A percentile compares a stretch with the other conserved stretches of the same genome.
phyloP scores from a whole-genome alignment of 2,113 vertebrate species.

The Anoura caudifer region DNA sequence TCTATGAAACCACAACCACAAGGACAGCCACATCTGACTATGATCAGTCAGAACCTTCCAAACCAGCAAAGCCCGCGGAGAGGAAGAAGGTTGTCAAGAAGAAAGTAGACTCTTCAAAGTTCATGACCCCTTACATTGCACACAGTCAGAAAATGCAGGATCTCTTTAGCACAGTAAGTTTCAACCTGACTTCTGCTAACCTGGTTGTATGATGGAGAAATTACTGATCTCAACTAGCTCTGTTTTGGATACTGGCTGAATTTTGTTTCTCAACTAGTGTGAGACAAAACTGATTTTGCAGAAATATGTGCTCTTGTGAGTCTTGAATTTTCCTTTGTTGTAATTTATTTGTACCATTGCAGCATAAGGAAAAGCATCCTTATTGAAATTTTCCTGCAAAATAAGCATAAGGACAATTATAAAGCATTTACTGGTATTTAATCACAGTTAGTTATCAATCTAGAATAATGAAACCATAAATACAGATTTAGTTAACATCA shows the following conservation, averaged over 20 bases:
- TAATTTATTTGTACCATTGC: neutral
- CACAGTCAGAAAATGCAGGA: constrained; percentile 98
- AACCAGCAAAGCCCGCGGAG: constrained; percentile 75
- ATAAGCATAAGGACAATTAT: neutral
- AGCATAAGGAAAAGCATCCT: neutral
- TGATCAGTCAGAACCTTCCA: constrained; percentile 49
- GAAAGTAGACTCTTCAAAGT: constrained; percentile 95
- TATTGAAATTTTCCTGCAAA: neutral
- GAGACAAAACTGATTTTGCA: neutral
- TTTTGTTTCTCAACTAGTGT: neutral
- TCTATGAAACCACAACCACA: constrained; percentile 71
- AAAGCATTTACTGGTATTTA: neutral
- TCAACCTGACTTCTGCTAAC: neutral
- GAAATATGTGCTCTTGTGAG: neutral
- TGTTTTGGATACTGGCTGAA: neutral
- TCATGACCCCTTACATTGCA: constrained; percentile 95
- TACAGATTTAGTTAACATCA: neutral
- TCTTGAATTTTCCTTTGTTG: neutral
- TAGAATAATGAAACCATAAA: constrained; percentile 8
- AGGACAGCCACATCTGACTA: constrained; percentile 52
- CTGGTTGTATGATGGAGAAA: neutral
- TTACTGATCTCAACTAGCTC: neutral
- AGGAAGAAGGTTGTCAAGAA: constrained; percentile 86
- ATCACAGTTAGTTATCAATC: neutral
- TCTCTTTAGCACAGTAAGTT: constrained; percentile 91